A percentile compares a stretch with the other conserved stretches of the same genome.
These are phyloP conservation scores for Hylyphantes graminicola DNA, from an alignment of 1,140 invertebrate genomes.

Conservation along the genomic window DNA sequence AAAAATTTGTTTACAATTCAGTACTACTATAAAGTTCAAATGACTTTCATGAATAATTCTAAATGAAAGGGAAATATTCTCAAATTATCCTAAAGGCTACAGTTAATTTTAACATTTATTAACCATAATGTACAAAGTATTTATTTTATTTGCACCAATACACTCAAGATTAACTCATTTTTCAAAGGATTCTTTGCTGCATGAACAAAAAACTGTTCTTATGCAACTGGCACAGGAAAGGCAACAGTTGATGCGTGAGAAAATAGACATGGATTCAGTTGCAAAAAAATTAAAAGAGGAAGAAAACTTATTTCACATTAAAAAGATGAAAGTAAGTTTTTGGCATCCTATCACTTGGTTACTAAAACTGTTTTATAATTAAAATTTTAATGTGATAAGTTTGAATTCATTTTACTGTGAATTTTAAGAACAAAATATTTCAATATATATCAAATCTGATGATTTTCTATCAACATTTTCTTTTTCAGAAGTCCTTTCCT, in stretches of 20 bases:
- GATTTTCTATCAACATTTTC: neutral
- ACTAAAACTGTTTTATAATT: neutral
- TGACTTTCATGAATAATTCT: neutral
- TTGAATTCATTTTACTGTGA: neutral
- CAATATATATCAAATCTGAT: neutral
- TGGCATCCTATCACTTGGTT: neutral
- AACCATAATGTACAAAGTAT: no score
- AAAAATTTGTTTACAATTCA: no score
- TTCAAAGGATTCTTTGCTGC: constrained; percentile 52
- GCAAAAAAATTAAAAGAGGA: constrained; percentile 44
- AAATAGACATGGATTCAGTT: constrained; percentile 36
- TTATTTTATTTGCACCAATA: no score
- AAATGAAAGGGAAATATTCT: no score
- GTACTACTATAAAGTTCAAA: neutral
- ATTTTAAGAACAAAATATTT: neutral
- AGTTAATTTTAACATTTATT: no score
- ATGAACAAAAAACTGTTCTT: constrained; percentile 49
- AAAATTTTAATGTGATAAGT: neutral
- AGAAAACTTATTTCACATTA: constrained; percentile 41
- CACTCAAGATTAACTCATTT: no score
- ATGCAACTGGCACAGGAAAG: constrained; percentile 50
- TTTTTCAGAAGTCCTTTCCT: neutral
- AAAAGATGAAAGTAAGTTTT: constrained; percentile 35
- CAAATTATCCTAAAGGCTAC: no score
- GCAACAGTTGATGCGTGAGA: constrained; percentile 52